Percentiles rank a stretch among this genome's conserved stretches.
These are phyloP conservation scores for Pseudorhombus dupliciocellatus DNA, from an alignment of 2,113 vertebrate genomes.

Conservation along the genomic window DNA sequence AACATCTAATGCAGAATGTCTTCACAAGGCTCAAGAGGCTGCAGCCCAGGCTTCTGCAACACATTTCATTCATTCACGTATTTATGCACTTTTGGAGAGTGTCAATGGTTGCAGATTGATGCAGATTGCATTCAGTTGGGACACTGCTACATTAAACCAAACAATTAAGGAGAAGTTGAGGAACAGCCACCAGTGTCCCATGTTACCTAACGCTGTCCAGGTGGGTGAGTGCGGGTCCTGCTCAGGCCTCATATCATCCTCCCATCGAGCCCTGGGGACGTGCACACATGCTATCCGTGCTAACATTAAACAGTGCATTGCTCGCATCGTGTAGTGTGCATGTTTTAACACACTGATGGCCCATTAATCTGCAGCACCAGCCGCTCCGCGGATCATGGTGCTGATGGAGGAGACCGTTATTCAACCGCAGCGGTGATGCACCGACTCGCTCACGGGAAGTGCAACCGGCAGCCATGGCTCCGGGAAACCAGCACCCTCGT, in stretches of 20 bases:
- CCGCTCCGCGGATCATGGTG: slow-evolving; percentile 11
- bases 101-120: not conserved
- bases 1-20: not conserved
- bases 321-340: not conserved
- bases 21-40: not conserved
- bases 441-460: slow-evolving; percentile 9
- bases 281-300: not conserved
- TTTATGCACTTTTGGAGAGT: not conserved
- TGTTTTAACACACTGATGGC: not conserved
- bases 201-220: not conserved
- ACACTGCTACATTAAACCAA: not conserved
- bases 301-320: not conserved
- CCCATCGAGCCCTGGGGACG: not conserved
- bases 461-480: not conserved
- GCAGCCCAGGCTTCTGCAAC: not conserved
- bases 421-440: slow-evolving; percentile 25
- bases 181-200: not conserved
- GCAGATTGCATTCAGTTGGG: not conserved
- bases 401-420: slow-evolving; percentile 29
- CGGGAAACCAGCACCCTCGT: not conserved
- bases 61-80: not conserved
- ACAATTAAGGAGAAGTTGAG: not conserved
- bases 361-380: slow-evolving; percentile 16
- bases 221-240: not conserved
- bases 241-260: slow-evolving; percentile 3